Evolutionary conservation across 2,797 vertebrate genomes (phyloP), one percentile per base, ranked within the genome.

Genomic region (Karalla daura): DNA sequence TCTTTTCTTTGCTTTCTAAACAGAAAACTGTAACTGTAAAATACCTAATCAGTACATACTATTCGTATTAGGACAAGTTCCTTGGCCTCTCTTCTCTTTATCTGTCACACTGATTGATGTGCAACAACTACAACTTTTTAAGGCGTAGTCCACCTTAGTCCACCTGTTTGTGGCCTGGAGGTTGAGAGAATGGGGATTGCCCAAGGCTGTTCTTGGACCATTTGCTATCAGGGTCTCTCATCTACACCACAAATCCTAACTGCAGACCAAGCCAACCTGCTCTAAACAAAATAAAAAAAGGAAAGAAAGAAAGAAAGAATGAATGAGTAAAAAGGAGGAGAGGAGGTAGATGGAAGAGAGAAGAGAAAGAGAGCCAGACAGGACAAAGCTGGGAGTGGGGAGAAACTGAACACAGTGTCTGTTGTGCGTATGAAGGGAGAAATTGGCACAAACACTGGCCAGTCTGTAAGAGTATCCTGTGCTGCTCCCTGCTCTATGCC

Each of bases 401-500:
- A 85, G 86, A 85, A 84, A 90, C 71, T 75, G 93, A 93, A 93
- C 93, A 94, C 92, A 92, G 93, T 89, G 84, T 90, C 91, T 92
- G 91, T 94, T 93, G 91, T 93, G 83, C 76, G 85, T 84, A 78
- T 80, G 81, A 83, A 86, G 88, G 90, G 83, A 89, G 78, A 83
- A 85, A 86, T 92, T 94, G 93, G 93, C 91, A 92, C 86, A 90
- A 91, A 92, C 88, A 90, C 85, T 80, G 67, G 88, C 83, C 76
- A 55, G 81, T 84, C 89, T 93, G 93, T 94, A 94, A 94, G 92
- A 92, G 89, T 92, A 94, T 93, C 91, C 91, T 91, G 84, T 90
- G 87, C 88, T 88, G 80, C 88, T 92, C 90, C 74, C 88, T 81
- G 85, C 88, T 88, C 83, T 84, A 88, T 88, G 89, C 84, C 85